Base-by-base conservation (phyloP, 2,113 vertebrate genomes). In the Lota lota region DNA sequence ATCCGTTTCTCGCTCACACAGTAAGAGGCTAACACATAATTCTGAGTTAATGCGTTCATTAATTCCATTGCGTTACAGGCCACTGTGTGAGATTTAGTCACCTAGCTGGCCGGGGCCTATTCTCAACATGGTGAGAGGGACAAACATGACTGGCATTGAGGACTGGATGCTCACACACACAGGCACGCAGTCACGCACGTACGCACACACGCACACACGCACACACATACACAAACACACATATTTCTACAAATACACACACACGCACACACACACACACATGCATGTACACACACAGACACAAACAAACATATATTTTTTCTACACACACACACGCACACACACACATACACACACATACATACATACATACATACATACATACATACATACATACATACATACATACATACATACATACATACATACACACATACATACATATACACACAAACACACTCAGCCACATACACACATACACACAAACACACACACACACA, bases 251-350 rank as follows among this genome's bases (percentile, higher is more conserved):
- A 28, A 3, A 28, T 5, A 28, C 28, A 28, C 28, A 24, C 24
- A 24, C 24, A 24, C 24, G 24, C 24, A 28, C 28, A 28, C 28
- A 28, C 28, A 28, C 28, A 3, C 19, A 17, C 19, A 17, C 4
- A 57, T 18, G 7, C 16, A 57, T 7, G 18, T 18, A 57, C 54
- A n/a, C 14, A n/a, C 18, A n/a, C 54, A 57, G 15, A 57, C 54
- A 56, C 53, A 17, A 7, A 56, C 53, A 56, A 1, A 54, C 53
- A 54, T 11, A 54, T 11, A n/a, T n/a, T n/a, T n/a, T n/a, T n/a
- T n/a, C n/a, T n/a, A 57, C 56, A 57, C 56, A 57, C 56, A 57
- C 56, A 57, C 56, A 57, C 56, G n/a, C 16, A 57, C 56, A 18
- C 56, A 57, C 56, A 18, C 56, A 57, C 56, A 14, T 2, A 19